Base-by-base conservation (phyloP, 1,140 invertebrate species). In the Drosophila lacertosa region DNA sequence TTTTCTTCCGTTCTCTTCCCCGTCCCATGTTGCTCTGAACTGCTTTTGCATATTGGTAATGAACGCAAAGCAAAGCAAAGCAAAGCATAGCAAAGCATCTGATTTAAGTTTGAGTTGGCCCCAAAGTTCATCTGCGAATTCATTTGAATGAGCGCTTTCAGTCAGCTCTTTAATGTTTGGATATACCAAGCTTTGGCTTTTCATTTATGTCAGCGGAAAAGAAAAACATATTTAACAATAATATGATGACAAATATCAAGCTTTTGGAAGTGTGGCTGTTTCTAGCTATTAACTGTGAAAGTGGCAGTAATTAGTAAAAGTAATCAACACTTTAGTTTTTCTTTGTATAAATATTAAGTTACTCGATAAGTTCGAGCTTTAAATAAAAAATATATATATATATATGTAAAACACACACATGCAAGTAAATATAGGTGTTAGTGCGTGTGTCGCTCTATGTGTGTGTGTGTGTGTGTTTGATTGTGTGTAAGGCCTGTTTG, bases 81-180 rank as follows among this genome's bases (percentile, higher is more conserved):
- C 24, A 35, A 37, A 53, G 59, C 47, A 29, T 7, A 29, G 26
- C 26, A 26, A 26, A 4, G 5, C 24, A 29, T 29, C 26, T 51
- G 44, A 39, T n/a, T 15, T 44, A 60, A 50, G 18, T 45, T 58
- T 32, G 40, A 40, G n/a, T 7, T 47, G 13, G 15, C 33, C 40
- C 10, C 18, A 4, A 57, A 44, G 39, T 11, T 32, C 26, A 4
- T 33, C 15, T 40, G 13, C 0, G 16, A 40, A 9, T 16, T 5
- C 4, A 13, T 5, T 35, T 35, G 4, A 5, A 35, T 4, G 11
- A 33, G 9, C 11, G n/a, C 32, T 11, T 35, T 11, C 2, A 3
- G 10, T 11, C 33, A 10, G 33, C 11, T 13, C 33, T 35, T 35
- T 2, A 13, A 35, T 35, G n/a, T 35, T 11, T 4, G 4, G 4